phyloP scores from a whole-genome alignment of 2,797 vertebrate genomes.

The Catharus ustulatus region DNA sequence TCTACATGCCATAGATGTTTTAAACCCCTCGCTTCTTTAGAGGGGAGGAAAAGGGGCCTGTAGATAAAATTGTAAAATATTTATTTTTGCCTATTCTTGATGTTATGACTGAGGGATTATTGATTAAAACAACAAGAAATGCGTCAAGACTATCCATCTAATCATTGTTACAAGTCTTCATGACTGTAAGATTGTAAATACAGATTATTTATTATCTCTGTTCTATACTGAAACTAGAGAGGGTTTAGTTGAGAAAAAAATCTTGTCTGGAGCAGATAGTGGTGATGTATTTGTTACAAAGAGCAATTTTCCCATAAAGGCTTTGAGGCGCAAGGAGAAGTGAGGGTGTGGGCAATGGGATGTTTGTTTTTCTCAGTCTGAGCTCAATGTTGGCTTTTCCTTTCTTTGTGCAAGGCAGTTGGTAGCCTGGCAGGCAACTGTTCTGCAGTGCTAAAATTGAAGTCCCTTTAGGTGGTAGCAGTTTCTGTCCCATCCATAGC shows the following conservation, averaged over 20 bases:
- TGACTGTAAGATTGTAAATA: conserved; percentile 88
- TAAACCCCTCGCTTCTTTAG: conserved; percentile 30
- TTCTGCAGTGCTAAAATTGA: conserved; percentile 10
- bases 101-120: conserved; percentile 73
- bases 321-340: conserved; percentile 46
- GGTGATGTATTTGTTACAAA: conserved; percentile 51
- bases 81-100: conserved; percentile 79
- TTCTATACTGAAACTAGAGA: conserved; percentile 82
- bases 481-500: background rate
- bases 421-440: conserved; percentile 13
- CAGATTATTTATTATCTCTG: conserved; percentile 89
- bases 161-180: conserved; percentile 73
- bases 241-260: conserved; percentile 52
- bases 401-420: conserved; percentile 35
- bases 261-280: conserved; percentile 53
- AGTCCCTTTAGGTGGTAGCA: conserved; percentile 8
- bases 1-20: conserved; percentile 60
- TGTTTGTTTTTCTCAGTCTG: conserved; percentile 60
- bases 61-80: conserved; percentile 78
- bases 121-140: conserved; percentile 64
- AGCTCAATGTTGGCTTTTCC: conserved; percentile 51
- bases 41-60: conserved; percentile 35
- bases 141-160: conserved; percentile 74
- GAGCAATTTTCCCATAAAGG: conserved; percentile 49
- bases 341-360: conserved; percentile 26